These are phyloP conservation scores for Rynchops niger DNA, from an alignment of 2,113 vertebrate species.

Conservation along the genomic window DNA sequence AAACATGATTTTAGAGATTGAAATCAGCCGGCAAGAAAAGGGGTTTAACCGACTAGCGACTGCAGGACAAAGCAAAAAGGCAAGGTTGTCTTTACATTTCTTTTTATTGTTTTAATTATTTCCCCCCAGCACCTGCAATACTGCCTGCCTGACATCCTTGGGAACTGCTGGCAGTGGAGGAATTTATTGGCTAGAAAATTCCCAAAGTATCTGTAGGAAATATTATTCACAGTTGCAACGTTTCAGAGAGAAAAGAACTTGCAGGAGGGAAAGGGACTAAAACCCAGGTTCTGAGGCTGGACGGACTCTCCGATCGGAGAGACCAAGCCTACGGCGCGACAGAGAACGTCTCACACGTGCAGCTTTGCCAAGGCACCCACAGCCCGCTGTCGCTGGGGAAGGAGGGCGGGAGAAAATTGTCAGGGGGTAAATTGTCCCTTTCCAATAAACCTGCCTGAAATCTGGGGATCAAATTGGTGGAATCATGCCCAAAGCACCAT, in stretches of 20 bases:
- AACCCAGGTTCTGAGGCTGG: background rate
- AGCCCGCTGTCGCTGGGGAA: background rate
- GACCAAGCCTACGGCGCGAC: rapidly evolving
- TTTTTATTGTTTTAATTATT: background rate
- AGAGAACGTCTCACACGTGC: background rate
- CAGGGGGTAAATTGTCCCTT: background rate
- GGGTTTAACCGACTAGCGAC: background rate
- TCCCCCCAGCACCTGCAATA: background rate
- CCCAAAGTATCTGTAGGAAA: background rate
- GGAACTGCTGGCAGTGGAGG: background rate
- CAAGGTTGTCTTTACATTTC: background rate
- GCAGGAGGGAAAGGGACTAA: background rate
- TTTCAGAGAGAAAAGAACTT: background rate
- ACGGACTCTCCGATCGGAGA: background rate
- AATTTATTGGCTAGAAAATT: background rate
- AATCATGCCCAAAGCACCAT: background rate
- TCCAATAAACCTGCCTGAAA: background rate
- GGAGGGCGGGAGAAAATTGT: background rate
- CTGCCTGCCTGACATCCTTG: background rate
- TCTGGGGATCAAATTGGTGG: background rate
- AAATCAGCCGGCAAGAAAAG: background rate
- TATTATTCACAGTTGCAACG: background rate
- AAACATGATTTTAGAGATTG: constrained; percentile 36
- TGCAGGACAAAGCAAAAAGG: background rate
- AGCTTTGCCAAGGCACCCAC: background rate